Conservation (phyloP, 2,888 invertebrate species). For the Orthonevra nobilis region DNA sequence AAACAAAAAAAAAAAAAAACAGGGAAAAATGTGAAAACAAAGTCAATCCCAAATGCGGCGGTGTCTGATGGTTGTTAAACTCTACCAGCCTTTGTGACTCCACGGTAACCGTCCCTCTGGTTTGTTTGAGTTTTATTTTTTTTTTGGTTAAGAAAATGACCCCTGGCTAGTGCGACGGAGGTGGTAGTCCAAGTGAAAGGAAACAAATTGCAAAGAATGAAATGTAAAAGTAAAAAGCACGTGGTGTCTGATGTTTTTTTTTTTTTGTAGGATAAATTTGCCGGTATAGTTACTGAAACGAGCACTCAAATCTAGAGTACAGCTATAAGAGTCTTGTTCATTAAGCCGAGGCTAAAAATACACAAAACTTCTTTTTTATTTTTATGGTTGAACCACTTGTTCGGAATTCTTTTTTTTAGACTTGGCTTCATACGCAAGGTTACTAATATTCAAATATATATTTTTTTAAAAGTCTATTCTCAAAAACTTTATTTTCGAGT, state of each 20-base stretch:
- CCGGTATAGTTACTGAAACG: too few relatives aligned
- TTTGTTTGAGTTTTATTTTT: constrained; percentile 3
- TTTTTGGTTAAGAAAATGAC: constrained; percentile 55
- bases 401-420: too few relatives aligned
- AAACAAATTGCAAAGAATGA: constrained; percentile 60
- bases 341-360: too few relatives aligned
- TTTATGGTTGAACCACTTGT: too few relatives aligned
- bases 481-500: too few relatives aligned
- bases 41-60: constrained; percentile 63
- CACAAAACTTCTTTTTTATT: too few relatives aligned
- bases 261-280: constrained; percentile 30
- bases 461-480: too few relatives aligned
- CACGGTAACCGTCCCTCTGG: constrained; percentile 22
- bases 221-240: constrained; percentile 65
- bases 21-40: constrained; percentile 45
- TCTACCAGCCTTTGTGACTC: constrained; percentile 43
- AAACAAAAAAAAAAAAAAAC: constrained; percentile 21
- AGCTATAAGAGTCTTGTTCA: too few relatives aligned
- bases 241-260: constrained; percentile 56
- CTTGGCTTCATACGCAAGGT: too few relatives aligned
- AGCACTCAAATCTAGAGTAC: too few relatives aligned
- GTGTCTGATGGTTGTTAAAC: constrained; percentile 65
- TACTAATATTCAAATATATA: too few relatives aligned
- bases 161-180: constrained; percentile 36
- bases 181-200: constrained; percentile 43